These are phyloP conservation scores for Antheraea pernyi DNA, from an alignment of 1,140 invertebrate genomes.

Conservation along the genomic window DNA sequence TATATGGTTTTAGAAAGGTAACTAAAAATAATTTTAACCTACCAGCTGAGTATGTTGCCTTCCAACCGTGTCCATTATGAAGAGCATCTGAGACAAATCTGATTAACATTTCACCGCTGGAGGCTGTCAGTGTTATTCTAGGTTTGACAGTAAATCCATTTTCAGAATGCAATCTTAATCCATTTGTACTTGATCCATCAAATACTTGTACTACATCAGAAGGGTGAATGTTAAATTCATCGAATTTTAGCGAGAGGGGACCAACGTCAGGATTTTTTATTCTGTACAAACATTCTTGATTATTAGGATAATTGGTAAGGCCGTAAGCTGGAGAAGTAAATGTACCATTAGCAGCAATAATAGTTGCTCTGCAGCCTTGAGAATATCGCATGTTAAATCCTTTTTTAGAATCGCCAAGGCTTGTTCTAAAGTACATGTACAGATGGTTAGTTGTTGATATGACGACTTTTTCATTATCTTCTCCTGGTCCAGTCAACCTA, in stretches of 20 bases:
- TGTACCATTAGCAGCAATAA: conserved; percentile 90
- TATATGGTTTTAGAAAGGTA: conserved; percentile 10
- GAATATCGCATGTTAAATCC: conserved; percentile 96
- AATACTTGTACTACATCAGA: conserved; percentile 94
- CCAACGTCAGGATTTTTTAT: conserved; percentile 91
- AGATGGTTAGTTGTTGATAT: conserved; percentile 94
- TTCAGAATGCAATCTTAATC: conserved; percentile 91
- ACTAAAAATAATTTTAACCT: conserved; percentile 23
- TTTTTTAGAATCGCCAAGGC: conserved; percentile 90
- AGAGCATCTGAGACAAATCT: conserved; percentile 94
- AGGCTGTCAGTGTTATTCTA: conserved; percentile 93
- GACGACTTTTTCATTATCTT: conserved; percentile 90
- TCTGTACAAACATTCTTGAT: conserved; percentile 94
- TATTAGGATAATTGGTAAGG: conserved; percentile 91
- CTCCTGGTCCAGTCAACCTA: conserved; percentile 87
- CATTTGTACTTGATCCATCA: conserved; percentile 92
- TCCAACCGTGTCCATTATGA: conserved; percentile 90
- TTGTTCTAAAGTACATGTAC: conserved; percentile 96
- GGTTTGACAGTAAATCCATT: conserved; percentile 93
- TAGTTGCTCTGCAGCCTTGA: conserved; percentile 91
- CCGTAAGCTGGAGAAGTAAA: conserved; percentile 93
- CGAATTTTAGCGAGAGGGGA: conserved; percentile 92
- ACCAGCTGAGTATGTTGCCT: conserved; percentile 95
- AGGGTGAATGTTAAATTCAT: conserved; percentile 91
- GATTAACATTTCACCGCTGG: conserved; percentile 94